Evolutionary conservation across 1,140 invertebrate genomes (phyloP), one percentile per base, ranked within the genome.

Genomic region (Drosophila nikananu): DNA sequence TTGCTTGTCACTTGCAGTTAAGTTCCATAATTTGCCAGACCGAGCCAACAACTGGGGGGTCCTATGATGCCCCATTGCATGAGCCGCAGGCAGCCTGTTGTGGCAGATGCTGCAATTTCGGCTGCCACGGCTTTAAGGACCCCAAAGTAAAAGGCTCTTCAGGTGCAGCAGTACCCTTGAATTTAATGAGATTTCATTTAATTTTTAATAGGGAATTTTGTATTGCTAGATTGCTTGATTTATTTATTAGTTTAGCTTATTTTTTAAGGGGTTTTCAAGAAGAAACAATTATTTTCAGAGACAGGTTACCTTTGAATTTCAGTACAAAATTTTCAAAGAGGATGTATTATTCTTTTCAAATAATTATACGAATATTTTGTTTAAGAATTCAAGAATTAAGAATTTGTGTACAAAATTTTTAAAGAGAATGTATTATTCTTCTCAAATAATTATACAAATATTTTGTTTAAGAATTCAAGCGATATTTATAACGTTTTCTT

Each of bases 1-100:
- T 60, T 37, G 44, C 66, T 59, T 81, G 81, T 83, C 81, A 83
- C 60, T 83, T 83, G 80, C 80, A 83, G 80, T 83, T 78, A 78
- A 78, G 65, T 70, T 78, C 76, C 74, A 78, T 78, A 78, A 78
- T 78, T 78, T 79, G 80, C 68, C 60, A 60, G 67, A 72, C 63
- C 57, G 46, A 71, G 51, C 30, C 42, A 71, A 30, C 70, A 72
- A 71, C 52, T 59, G 32, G 42, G 37, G 55, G 65, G 27, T n/a
- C 44, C 63, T 15, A 37, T 8, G 37, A 37, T 73, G 66, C 35
- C 66, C 55, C 70, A 72, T 72, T 73, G 70, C 70, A 73, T 73
- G 72, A 73, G 70, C 66, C 70, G 37, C 70, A 73, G 66, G 54
- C 67, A 73, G 67, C 37, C 37, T 73, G 70, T 73, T 73, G 70